phyloP scores from a whole-genome alignment of 2,113 vertebrate species.

The Podarcis muralis region DNA sequence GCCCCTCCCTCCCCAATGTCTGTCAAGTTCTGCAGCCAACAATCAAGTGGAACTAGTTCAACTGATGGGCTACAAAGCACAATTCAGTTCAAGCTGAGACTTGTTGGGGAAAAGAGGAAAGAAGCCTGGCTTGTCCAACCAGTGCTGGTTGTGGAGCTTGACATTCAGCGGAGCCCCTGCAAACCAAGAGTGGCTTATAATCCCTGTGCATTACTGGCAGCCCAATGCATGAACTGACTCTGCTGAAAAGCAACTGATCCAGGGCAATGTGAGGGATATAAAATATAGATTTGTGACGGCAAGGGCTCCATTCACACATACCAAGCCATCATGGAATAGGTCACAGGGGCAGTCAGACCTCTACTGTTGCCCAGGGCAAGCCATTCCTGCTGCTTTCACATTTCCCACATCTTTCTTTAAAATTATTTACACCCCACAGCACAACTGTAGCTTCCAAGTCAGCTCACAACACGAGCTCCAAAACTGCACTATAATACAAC shows the following conservation, averaged over 20 bases:
- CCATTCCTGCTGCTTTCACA: too few relatives aligned
- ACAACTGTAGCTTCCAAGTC: neutral
- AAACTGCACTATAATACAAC: neutral
- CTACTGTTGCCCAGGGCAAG: too few relatives aligned
- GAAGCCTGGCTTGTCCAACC: neutral
- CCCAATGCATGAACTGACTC: neutral
- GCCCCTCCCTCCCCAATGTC: neutral
- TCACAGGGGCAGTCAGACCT: too few relatives aligned
- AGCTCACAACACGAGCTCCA: neutral
- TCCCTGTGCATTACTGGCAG: neutral
- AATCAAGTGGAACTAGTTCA: neutral
- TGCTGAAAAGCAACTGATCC: neutral
- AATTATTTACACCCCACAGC: neutral
- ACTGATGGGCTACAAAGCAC: neutral
- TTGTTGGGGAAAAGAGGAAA: neutral
- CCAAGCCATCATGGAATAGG: neutral
- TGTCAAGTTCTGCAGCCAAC: neutral
- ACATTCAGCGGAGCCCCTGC: neutral
- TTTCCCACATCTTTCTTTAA: neutral
- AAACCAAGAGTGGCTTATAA: neutral
- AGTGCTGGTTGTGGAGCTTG: neutral
- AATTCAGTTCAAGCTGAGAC: neutral
- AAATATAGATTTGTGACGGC: neutral
- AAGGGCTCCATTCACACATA: neutral
- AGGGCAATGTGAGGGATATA: neutral